Conservation (phyloP, 2,113 vertebrate genomes). For the Chaetodon trifascialis region DNA sequence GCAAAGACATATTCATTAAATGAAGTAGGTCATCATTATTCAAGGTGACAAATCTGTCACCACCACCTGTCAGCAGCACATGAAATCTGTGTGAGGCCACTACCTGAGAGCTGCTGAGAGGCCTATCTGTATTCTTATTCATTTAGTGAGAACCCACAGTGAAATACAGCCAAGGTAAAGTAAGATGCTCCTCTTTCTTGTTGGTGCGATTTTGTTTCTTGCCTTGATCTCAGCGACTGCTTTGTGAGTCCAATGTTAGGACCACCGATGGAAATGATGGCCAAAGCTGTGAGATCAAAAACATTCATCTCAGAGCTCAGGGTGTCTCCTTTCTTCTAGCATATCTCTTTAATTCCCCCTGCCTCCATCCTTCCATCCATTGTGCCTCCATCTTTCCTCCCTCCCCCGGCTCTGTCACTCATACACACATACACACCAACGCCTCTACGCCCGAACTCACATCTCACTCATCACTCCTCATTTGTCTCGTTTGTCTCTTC, state of each 20-base stretch:
- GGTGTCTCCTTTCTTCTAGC: conserved; percentile 3
- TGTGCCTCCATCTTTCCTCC: neutral
- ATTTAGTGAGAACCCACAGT: neutral
- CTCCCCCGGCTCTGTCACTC: conserved; percentile 19
- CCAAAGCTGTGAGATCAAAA: neutral
- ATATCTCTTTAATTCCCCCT: neutral
- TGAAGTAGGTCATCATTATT: neutral
- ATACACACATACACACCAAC: conserved; percentile 23
- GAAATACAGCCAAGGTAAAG: neutral
- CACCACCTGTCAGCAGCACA: neutral
- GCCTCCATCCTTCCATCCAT: conserved; percentile 16
- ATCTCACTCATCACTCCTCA: conserved; percentile 43
- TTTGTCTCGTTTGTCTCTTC: conserved; percentile 45
- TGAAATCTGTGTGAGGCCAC: neutral
- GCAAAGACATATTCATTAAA: neutral
- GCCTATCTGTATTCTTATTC: too few species aligned
- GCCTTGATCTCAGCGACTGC: neutral
- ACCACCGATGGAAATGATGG: neutral
- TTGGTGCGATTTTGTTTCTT: neutral
- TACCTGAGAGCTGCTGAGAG: neutral
- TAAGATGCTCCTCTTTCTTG: neutral
- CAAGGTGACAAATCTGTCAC: neutral
- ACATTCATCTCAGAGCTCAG: neutral
- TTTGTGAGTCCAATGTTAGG: neutral
- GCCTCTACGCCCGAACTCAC: conserved; percentile 39